Evolutionary conservation across 2,797 vertebrate genomes (phyloP).

Genomic region (Sebastes trivittatus): DNA sequence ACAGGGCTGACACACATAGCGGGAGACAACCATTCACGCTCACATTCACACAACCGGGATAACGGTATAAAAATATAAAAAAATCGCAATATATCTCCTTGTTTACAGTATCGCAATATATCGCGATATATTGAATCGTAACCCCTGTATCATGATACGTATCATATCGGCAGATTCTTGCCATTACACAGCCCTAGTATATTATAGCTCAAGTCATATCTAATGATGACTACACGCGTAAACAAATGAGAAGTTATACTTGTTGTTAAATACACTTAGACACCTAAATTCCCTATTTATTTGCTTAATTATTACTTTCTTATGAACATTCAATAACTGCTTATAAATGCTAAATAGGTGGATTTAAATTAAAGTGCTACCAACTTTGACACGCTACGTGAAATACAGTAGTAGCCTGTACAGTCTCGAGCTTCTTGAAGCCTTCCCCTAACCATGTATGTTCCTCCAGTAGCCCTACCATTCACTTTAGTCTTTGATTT

Average conservation of each 20-base stretch:
- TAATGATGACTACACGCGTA: neutral
- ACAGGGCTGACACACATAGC: too few relatives aligned
- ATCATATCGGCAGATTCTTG: too few relatives aligned
- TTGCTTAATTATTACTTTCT: neutral
- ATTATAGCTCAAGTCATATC: neutral
- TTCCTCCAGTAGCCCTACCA: neutral
- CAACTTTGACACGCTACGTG: neutral
- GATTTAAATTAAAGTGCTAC: neutral
- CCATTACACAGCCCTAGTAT: too few relatives aligned
- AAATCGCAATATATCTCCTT: too few relatives aligned
- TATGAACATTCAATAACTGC: too few relatives aligned
- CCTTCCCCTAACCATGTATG: neutral
- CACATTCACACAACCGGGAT: too few relatives aligned
- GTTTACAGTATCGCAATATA: too few relatives aligned
- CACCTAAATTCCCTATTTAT: neutral
- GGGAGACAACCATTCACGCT: too few relatives aligned
- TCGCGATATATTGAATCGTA: too few relatives aligned
- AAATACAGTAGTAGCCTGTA: neutral
- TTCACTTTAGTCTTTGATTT: slow-evolving; percentile 30
- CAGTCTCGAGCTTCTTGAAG: neutral
- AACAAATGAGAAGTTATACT: neutral
- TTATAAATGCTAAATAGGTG: neutral
- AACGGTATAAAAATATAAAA: too few relatives aligned
- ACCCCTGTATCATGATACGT: too few relatives aligned
- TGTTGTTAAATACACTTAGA: neutral